Conservation (phyloP, 2,113 vertebrate species). For the Stercorarius parasiticus region DNA sequence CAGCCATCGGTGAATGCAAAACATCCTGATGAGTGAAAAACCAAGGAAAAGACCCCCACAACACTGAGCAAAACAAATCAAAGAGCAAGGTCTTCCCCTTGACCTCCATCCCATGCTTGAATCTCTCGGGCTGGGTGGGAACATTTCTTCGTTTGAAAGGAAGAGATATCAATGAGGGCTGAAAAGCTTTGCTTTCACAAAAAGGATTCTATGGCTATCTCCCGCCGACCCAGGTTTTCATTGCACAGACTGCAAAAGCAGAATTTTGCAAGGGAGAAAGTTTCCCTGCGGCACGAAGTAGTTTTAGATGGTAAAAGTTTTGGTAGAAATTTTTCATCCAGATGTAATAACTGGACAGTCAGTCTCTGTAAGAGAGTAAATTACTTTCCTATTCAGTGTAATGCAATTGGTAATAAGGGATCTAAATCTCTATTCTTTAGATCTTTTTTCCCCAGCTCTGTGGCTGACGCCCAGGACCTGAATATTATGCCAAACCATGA, state of each 20-base stretch:
- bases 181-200: neutral
- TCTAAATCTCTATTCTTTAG: neutral
- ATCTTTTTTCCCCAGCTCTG: neutral
- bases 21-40: neutral
- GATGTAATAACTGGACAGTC: neutral
- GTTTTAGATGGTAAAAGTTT: neutral
- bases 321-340: neutral
- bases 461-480: neutral
- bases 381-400: neutral
- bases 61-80: neutral
- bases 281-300: neutral
- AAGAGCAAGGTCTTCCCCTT: conserved; percentile 22
- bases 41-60: neutral
- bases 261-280: neutral
- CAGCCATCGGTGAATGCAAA: neutral
- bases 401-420: neutral
- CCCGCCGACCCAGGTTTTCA: neutral
- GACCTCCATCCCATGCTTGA: neutral
- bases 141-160: neutral
- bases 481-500: neutral
- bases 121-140: neutral
- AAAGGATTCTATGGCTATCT: neutral
- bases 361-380: neutral
- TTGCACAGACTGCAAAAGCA: neutral
- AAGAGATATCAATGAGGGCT: neutral